Conservation (phyloP, 2,888 invertebrate genomes). For the Drosophila anceps region DNA sequence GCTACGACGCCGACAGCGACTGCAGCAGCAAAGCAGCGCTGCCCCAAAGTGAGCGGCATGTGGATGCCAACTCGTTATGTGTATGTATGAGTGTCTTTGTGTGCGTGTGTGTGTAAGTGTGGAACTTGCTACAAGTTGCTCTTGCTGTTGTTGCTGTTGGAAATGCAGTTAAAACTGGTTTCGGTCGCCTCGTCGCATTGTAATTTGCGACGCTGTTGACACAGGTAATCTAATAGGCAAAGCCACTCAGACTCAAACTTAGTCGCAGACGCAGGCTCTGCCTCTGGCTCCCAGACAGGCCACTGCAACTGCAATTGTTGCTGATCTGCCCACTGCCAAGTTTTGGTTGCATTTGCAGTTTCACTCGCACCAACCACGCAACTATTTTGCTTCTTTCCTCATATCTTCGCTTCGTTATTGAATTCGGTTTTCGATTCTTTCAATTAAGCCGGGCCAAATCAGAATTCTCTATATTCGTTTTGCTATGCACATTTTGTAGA, state of each 20-base stretch:
- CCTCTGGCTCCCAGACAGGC: background rate
- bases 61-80: constrained; percentile 32
- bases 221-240: constrained; percentile 61
- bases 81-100: too few relatives aligned
- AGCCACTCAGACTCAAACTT: constrained; percentile 27
- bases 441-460: background rate
- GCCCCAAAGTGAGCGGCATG: constrained; percentile 30
- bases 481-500: too few relatives aligned
- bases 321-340: constrained; percentile 9
- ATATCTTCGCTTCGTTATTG: constrained; percentile 5
- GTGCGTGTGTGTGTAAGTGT: constrained; percentile 14
- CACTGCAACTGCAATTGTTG: background rate
- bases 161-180: constrained; percentile 75
- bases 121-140: constrained; percentile 48
- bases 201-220: constrained; percentile 58
- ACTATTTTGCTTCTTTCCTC: background rate
- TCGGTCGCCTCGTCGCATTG: constrained; percentile 43
- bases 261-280: constrained; percentile 6
- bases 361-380: constrained; percentile 15
- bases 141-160: constrained; percentile 15
- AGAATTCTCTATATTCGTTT: background rate
- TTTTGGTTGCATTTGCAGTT: constrained; percentile 25
- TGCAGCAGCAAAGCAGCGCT: constrained; percentile 11
- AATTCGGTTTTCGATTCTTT: background rate
- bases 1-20: constrained; percentile 22